Conservation (phyloP, 1,140 invertebrate species). For the Brachionus asplanchnoidis region DNA sequence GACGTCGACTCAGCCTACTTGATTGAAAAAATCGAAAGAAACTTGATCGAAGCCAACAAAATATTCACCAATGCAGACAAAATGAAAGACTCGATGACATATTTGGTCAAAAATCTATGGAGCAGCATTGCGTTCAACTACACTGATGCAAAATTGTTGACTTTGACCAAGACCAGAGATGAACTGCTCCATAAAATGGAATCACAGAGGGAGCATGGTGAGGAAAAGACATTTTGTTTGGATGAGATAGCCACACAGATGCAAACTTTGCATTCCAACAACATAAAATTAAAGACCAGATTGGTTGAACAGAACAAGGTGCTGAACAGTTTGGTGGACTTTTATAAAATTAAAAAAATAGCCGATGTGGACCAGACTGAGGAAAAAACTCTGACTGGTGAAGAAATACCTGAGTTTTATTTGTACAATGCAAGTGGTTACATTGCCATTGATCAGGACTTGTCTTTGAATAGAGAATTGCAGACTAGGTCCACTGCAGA, state of each 20-base stretch:
- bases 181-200: neutral
- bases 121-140: slow-evolving; percentile 3
- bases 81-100: neutral
- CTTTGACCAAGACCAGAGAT: neutral
- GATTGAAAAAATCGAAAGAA: neutral
- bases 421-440: neutral
- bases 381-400: neutral
- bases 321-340: neutral
- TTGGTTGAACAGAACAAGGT: neutral
- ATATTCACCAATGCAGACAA: neutral
- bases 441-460: slow-evolving; percentile 1
- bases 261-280: neutral
- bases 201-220: neutral
- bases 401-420: neutral
- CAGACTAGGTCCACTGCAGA: neutral
- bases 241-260: neutral
- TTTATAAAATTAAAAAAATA: neutral
- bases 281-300: neutral
- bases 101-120: slow-evolving; percentile 31
- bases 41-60: neutral
- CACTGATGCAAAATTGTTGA: neutral
- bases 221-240: neutral
- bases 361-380: neutral
- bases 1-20: neutral
- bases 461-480: neutral